Conservation (phyloP, 92 coral and sea anemone species). For the Palythoa grandis region DNA sequence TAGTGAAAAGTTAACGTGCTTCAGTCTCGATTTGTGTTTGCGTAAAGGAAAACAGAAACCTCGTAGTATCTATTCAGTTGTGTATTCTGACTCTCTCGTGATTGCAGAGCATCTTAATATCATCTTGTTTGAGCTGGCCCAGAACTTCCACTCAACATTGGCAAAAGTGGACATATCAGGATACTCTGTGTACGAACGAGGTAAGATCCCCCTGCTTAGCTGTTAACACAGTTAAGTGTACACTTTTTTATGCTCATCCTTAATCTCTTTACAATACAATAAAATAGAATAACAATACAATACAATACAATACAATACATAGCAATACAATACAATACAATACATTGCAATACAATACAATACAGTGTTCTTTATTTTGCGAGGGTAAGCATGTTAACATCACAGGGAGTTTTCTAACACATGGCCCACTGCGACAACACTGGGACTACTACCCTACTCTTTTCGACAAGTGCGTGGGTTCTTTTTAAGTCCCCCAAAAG, state of each 20-base stretch:
- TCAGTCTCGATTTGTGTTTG: no score
- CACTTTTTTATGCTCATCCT: not conserved
- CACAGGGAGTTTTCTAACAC: no score
- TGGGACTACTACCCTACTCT: no score
- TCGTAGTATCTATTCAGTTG: not conserved
- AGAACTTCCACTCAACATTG: slow-evolving; percentile 78
- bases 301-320: not conserved
- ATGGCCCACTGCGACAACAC: no score
- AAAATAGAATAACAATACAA: not conserved
- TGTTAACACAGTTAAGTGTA: not conserved
- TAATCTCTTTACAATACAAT: not conserved
- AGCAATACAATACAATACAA: no score
- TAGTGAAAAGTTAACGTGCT: no score
- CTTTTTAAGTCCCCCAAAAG: no score
- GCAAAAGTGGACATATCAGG: slow-evolving; percentile 80
- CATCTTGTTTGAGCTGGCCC: slow-evolving; percentile 88
- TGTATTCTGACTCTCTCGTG: not conserved
- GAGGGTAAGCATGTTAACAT: no score
- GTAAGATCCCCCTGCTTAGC: slow-evolving; percentile 30
- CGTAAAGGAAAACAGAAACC: not conserved
- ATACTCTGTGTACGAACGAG: slow-evolving; percentile 61
- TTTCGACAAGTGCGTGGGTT: no score
- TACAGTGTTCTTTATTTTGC: no score
- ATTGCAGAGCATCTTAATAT: slow-evolving; percentile 86
- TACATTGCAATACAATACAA: no score